Percentiles rank a stretch among this genome's conserved stretches.
Conservation (phyloP, 2,888 invertebrate genomes). For the Spilosoma lubricipeda region DNA sequence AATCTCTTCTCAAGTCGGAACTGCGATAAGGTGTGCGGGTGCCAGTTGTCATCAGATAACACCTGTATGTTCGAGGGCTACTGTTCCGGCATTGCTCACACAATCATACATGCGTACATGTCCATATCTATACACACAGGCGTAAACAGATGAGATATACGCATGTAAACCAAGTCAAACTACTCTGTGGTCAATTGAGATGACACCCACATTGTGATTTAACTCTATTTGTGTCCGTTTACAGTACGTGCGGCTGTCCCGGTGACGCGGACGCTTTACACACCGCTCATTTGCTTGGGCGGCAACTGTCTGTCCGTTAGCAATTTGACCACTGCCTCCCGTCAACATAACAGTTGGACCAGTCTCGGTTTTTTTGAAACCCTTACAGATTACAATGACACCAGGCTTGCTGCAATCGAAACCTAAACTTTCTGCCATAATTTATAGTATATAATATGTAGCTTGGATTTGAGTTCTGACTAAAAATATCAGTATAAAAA, state of each 20-base stretch:
- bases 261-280: not conserved
- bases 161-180: not conserved
- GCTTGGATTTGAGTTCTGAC: too few species aligned
- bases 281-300: too few species aligned
- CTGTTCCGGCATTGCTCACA: not conserved
- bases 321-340: too few species aligned
- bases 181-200: slow-evolving; percentile 33
- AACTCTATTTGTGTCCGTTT: not conserved
- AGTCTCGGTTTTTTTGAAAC: too few species aligned
- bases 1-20: slow-evolving; percentile 1
- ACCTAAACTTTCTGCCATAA: too few species aligned
- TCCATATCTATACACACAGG: not conserved
- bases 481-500: too few species aligned
- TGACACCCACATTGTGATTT: slow-evolving; percentile 29
- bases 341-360: too few species aligned
- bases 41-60: slow-evolving; percentile 3
- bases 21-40: not conserved
- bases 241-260: not conserved
- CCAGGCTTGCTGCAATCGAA: too few species aligned
- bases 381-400: too few species aligned
- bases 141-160: not conserved
- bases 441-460: too few species aligned
- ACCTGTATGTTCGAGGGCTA: not conserved
- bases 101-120: not conserved
- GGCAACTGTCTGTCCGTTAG: too few species aligned